Percentiles rank a stretch among this genome's conserved stretches.
These are phyloP conservation scores for Trachemys scripta DNA, from an alignment of 2,113 vertebrate genomes.

Conservation along the genomic window DNA sequence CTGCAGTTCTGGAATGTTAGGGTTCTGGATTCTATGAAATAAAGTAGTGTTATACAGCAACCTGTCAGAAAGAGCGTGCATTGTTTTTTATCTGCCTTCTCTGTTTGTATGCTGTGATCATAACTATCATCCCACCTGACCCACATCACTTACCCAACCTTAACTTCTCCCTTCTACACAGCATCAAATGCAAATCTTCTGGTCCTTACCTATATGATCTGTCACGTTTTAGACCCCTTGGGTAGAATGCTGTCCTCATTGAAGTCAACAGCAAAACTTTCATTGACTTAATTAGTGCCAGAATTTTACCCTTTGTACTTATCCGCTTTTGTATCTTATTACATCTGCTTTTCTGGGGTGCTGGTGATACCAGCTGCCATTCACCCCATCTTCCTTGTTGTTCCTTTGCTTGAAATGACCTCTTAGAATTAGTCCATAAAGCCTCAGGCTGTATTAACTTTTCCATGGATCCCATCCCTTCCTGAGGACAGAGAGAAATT, in stretches of 20 bases:
- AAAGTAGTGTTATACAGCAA: too few species aligned
- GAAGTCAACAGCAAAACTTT: background rate
- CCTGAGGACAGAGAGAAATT: background rate
- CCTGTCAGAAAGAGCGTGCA: too few species aligned
- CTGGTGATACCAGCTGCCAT: background rate
- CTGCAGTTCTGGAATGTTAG: too few species aligned
- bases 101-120: background rate
- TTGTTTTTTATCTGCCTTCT: background rate
- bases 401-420: background rate
- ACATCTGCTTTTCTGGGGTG: background rate
- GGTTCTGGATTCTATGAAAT: too few species aligned
- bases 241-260: background rate
- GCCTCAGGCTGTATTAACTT: accelerated
- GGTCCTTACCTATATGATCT: background rate
- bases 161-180: background rate
- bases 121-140: background rate
- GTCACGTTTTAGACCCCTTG: background rate
- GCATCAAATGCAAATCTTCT: accelerated
- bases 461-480: background rate
- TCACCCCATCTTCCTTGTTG: background rate
- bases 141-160: background rate
- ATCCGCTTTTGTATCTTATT: background rate
- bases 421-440: background rate
- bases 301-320: background rate
- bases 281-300: background rate